Evolutionary conservation across 2,797 vertebrate species (phyloP), one percentile per base, ranked within the genome.

Genomic region (Tragopan temminckii): DNA sequence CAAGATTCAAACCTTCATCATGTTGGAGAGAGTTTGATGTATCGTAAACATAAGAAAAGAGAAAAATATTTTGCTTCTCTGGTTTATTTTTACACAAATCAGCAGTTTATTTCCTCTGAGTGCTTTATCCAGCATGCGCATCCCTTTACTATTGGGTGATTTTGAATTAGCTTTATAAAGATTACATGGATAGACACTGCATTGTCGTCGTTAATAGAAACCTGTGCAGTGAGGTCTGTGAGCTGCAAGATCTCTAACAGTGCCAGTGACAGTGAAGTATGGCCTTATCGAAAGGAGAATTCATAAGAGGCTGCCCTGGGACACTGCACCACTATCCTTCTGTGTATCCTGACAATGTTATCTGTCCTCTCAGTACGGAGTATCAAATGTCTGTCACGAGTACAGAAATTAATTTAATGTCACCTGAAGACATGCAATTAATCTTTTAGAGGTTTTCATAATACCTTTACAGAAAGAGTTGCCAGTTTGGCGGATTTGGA

Each of bases 401-500:
- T 91, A 96, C 98, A 97, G 98, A 98, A 99, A 99, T 98, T 99
- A 98, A 98, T 98, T 98, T 98, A 98, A 98, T 98, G 98, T 99
- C 99, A 99, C 99, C 98, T 98, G 97, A 98, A 98, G 98, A 98
- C 98, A 98, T 98, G 98, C 98, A 99, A 99, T 99, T 99, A 99
- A 99, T 99, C 99, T 99, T 98, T 98, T 97, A 95, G 97, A 97
- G 98, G 96, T 98, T 97, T 98, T 98, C 98, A 98, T 99, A 99
- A 99, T 99, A 99, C 99, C 99, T 99, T 98, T 98, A 98, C 98
- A 99, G 98, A 99, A 98, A 98, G 98, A 98, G 98, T 98, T 98
- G 98, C 98, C 98, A 98, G 98, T 99, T 99, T 98, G 98, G 98
- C 97, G 98, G 99, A 99, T 98, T 99, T 99, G 99, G 98, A 98